These are phyloP conservation scores for Caenorhabditis imperialis DNA, from an alignment of 2,888 invertebrate genomes.

Conservation along the genomic window DNA sequence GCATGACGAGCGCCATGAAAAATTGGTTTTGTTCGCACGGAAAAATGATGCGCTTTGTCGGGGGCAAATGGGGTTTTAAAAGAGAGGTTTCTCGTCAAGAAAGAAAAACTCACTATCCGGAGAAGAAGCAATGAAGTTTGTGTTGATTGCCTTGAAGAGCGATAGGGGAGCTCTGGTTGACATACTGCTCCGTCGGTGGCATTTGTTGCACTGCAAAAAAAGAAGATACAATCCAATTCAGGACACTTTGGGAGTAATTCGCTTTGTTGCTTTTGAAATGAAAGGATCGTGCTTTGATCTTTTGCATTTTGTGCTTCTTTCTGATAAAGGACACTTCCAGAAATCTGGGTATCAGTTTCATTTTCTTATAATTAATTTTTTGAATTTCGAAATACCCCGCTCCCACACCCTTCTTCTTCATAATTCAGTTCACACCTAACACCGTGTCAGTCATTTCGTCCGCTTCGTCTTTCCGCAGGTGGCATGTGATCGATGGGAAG, in stretches of 20 bases:
- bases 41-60: not conserved
- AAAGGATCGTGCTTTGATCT: no score
- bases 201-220: conserved; percentile 58
- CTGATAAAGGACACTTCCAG: no score
- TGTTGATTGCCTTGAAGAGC: conserved; percentile 76
- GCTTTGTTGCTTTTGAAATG: no score
- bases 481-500: conserved; percentile 27
- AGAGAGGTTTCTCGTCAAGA: not conserved
- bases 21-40: conserved; percentile 38
- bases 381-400: conserved; percentile 3
- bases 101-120: conserved; percentile 79
- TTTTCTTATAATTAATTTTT: not conserved
- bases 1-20: conserved; percentile 25
- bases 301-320: no score
- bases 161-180: conserved; percentile 76
- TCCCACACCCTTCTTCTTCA: conserved; percentile 11
- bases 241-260: not conserved
- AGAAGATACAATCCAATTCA: conserved; percentile 10
- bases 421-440: conserved; percentile 18
- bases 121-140: conserved; percentile 80
- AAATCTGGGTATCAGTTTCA: no score
- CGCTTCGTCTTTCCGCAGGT: conserved; percentile 19
- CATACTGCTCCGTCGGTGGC: conserved; percentile 73
- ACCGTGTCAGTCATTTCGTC: conserved; percentile 9
- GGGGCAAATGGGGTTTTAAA: not conserved